Percentiles rank a stretch among this genome's conserved stretches.
These are phyloP conservation scores for Gymnoscelis rufifasciata DNA, from an alignment of 2,888 invertebrate species.

Conservation along the genomic window DNA sequence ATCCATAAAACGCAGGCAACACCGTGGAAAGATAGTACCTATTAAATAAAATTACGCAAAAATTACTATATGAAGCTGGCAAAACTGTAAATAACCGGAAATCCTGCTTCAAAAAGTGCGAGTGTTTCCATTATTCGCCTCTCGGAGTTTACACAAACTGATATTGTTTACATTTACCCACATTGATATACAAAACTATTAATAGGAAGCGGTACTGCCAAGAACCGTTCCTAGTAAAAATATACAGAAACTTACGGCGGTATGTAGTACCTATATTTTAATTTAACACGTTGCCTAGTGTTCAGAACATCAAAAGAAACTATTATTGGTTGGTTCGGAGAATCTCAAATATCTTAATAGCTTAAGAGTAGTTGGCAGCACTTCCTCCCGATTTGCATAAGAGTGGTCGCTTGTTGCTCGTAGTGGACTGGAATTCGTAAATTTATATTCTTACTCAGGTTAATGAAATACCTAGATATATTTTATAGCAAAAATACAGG, in stretches of 20 bases:
- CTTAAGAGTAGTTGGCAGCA: not conserved
- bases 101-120: not conserved
- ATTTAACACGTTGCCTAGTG: constrained; percentile 6
- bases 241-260: constrained; percentile 28
- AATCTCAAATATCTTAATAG: not conserved
- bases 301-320: constrained; percentile 13
- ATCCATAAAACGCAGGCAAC: too few species aligned
- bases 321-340: not conserved
- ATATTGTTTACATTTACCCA: constrained; percentile 58
- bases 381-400: too few species aligned
- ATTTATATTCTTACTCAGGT: too few species aligned
- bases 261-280: constrained; percentile 9
- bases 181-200: constrained; percentile 52
- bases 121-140: constrained; percentile 3
- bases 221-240: constrained; percentile 39
- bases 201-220: constrained; percentile 45
- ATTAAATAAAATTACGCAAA: not conserved
- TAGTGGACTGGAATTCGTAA: too few species aligned
- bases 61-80: not conserved
- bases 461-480: too few species aligned
- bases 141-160: constrained; percentile 43
- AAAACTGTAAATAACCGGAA: not conserved
- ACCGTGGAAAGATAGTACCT: not conserved
- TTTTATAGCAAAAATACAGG: too few species aligned
- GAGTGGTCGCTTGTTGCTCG: too few species aligned